These are phyloP conservation scores for Trachops cirrhosus DNA, from an alignment of 2,797 vertebrate genomes.

Conservation along the genomic window DNA sequence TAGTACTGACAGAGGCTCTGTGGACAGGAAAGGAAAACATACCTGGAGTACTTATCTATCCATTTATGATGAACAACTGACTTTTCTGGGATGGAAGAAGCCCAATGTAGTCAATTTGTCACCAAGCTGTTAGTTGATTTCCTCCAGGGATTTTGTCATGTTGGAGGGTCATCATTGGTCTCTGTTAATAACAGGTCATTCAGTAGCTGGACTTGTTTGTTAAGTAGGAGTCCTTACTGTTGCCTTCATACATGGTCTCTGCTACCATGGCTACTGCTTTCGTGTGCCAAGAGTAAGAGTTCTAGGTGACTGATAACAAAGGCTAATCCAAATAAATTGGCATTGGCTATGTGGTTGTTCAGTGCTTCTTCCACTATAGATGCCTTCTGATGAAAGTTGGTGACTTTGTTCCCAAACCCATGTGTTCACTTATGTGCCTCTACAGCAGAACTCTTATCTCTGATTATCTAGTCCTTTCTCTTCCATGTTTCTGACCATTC, in stretches of 20 bases:
- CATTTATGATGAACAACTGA: background rate
- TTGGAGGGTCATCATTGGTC: background rate
- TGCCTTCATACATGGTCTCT: background rate
- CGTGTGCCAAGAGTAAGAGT: background rate
- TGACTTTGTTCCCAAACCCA: background rate
- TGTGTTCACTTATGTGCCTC: background rate
- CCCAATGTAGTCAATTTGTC: background rate
- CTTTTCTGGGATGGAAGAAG: background rate
- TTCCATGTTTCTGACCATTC: background rate
- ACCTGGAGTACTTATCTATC: background rate
- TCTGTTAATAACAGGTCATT: background rate
- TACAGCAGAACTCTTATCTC: background rate
- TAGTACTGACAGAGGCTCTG: background rate
- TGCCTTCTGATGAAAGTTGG: background rate
- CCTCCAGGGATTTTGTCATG: background rate
- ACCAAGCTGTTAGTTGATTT: background rate
- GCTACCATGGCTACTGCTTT: background rate
- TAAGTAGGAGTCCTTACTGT: background rate
- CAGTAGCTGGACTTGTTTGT: background rate
- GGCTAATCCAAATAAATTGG: background rate
- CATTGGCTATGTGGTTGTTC: background rate
- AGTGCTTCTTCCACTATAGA: background rate
- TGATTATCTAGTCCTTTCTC: background rate
- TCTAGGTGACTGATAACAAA: background rate
- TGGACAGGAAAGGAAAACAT: background rate